phyloP scores from a whole-genome alignment of 2,797 vertebrate species.

The Chloroceryle amazona region DNA sequence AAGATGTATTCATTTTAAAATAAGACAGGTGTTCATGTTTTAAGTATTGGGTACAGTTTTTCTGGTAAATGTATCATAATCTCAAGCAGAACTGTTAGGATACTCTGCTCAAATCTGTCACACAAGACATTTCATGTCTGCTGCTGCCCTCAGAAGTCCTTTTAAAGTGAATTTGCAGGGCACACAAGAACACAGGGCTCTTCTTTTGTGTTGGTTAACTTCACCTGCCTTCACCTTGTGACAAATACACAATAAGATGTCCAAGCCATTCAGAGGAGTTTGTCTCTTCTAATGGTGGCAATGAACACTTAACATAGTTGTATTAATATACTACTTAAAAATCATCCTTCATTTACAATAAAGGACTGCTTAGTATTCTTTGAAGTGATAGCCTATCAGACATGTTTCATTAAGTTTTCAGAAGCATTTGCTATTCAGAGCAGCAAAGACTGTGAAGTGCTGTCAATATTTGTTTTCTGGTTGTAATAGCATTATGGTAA shows the following conservation, averaged over 20 bases:
- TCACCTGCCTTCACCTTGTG: neutral
- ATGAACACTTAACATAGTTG: neutral
- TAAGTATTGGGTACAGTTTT: neutral
- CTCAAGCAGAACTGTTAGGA: neutral
- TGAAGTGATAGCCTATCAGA: neutral
- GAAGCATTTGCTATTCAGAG: neutral
- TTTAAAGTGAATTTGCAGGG: conserved; percentile 2
- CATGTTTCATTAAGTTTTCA: neutral
- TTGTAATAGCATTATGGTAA: neutral
- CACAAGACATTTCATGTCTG: neutral
- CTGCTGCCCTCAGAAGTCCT: neutral
- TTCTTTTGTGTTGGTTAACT: neutral
- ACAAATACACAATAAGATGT: neutral
- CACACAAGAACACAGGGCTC: neutral
- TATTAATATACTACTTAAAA: neutral
- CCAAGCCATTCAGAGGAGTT: neutral
- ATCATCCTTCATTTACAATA: neutral
- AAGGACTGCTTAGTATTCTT: neutral
- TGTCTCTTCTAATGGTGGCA: neutral
- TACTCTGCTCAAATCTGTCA: neutral
- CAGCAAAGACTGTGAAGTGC: neutral
- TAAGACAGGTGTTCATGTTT: neutral
- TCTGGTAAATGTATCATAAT: neutral
- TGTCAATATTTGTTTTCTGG: neutral
- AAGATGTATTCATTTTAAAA: neutral